A percentile compares a stretch with the other conserved stretches of the same genome.
Conservation (phyloP, 2,888 invertebrate genomes). For the Neria commutata region DNA sequence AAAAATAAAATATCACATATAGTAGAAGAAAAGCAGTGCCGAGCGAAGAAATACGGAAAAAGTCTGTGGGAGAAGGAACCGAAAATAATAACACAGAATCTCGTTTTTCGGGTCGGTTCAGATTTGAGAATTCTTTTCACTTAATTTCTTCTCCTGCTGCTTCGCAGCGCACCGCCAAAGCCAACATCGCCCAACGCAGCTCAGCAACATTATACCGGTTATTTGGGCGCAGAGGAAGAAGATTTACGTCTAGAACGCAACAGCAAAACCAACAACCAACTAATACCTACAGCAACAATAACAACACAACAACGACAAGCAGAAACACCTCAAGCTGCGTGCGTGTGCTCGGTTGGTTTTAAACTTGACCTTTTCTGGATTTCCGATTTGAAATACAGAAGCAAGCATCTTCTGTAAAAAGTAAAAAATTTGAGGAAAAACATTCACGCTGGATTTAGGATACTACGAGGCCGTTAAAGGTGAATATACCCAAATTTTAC, state of each 20-base stretch:
- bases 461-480: conserved; percentile 63
- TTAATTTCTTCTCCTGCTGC: background rate
- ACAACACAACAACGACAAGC: too few species aligned
- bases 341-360: too few species aligned
- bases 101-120: background rate
- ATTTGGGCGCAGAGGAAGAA: background rate
- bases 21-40: too few species aligned
- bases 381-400: background rate
- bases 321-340: background rate
- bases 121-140: background rate
- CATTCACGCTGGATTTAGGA: conserved; percentile 63
- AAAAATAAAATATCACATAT: background rate
- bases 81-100: background rate
- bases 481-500: conserved; percentile 32
- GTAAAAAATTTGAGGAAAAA: conserved; percentile 45
- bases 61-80: background rate
- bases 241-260: too few species aligned
- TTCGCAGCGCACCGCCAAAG: background rate
- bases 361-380: conserved; percentile 3
- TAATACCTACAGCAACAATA: too few species aligned
- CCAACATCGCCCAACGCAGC: background rate
- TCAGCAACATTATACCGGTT: background rate
- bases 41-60: too few species aligned
- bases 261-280: background rate
- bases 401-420: background rate